Evolutionary conservation across 2,888 invertebrate genomes (phyloP), one percentile per base, ranked within the genome.

Genomic region (Aleiodes testaceus): DNA sequence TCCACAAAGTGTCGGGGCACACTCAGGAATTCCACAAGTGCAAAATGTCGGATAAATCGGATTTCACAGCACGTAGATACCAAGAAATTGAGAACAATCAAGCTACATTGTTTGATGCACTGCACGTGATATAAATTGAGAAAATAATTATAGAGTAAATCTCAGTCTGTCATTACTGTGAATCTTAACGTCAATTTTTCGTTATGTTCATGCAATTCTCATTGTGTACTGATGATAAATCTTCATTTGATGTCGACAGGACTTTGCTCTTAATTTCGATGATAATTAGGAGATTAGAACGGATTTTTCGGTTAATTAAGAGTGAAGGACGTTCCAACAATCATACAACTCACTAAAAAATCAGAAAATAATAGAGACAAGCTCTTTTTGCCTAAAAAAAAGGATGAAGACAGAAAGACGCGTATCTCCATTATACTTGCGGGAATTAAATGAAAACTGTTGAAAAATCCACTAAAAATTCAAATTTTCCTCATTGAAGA

Each of bases 11-110:
- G 59, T 59, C n/a, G 26, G 4, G 55, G 36, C 9, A 20, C 20
- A 4, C 12, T 11, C 36, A 16, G 14, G 16, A 36, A 11, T 59
- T 5, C 5, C 26, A 26, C 26, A 26, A 26, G 26, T 59, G 36
- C 14, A 16, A 5, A 36, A 36, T 42, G 11, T 59, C 6, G 7
- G 36, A 16, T 59, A 26, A 36, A 59, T 70, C 36, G 36, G 36
- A 49, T 72, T 83, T 80, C 83, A 55, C 47, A 47, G 74, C 83
- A 83, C 83, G 83, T 84, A 82, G 70, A 52, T 70, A 49, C 74
- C 7, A 72, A 74, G 75, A 78, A 83, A 83, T 83, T 82, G 82
- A 80, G 81, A 82, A 77, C 82, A 82, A 81, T 83, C 82, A 80
- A 74, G 63, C 72, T 69, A 69, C 79, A 79, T 82, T 82, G 79